These are phyloP conservation scores for Chanos chanos DNA, from an alignment of 2,797 vertebrate genomes.

Conservation along the genomic window DNA sequence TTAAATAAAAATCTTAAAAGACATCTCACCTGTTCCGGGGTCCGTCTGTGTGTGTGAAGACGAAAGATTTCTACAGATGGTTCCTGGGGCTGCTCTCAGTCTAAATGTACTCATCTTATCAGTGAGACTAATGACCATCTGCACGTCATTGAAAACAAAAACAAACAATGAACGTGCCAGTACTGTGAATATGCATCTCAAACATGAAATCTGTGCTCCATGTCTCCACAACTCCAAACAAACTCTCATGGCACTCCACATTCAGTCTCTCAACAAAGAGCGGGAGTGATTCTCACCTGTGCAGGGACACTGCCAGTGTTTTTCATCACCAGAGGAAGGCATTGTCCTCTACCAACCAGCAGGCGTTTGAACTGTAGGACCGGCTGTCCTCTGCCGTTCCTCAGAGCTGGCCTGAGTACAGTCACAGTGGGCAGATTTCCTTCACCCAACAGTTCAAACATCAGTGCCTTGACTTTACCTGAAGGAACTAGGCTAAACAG, in stretches of 20 bases:
- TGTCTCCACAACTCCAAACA: no score
- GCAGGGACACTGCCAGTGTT: conserved; percentile 72
- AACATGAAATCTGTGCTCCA: no score
- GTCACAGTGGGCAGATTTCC: conserved; percentile 79
- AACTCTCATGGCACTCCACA: no score
- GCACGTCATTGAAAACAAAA: conserved; percentile 14
- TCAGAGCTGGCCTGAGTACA: conserved; percentile 69
- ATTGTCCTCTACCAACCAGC: conserved; percentile 61
- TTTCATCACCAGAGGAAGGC: conserved; percentile 74
- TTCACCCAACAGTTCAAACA: conserved; percentile 78
- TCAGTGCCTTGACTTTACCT: conserved; percentile 59
- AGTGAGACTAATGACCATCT: conserved; percentile 78
- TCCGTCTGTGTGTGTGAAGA: conserved; percentile 40
- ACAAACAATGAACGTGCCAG: background rate
- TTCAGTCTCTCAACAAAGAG: no score
- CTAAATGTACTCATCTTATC: conserved; percentile 73
- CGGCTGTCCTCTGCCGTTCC: conserved; percentile 62
- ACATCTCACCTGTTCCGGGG: conserved; percentile 54
- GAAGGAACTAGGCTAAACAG: conserved; percentile 54
- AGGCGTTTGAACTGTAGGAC: conserved; percentile 78
- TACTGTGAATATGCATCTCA: background rate
- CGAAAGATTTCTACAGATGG: conserved; percentile 55
- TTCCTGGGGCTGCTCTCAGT: conserved; percentile 63
- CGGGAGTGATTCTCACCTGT: conserved; percentile 54
- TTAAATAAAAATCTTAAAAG: conserved; percentile 30